These are phyloP conservation scores for Volucella inanis DNA, from an alignment of 2,888 invertebrate genomes.

Conservation along the genomic window DNA sequence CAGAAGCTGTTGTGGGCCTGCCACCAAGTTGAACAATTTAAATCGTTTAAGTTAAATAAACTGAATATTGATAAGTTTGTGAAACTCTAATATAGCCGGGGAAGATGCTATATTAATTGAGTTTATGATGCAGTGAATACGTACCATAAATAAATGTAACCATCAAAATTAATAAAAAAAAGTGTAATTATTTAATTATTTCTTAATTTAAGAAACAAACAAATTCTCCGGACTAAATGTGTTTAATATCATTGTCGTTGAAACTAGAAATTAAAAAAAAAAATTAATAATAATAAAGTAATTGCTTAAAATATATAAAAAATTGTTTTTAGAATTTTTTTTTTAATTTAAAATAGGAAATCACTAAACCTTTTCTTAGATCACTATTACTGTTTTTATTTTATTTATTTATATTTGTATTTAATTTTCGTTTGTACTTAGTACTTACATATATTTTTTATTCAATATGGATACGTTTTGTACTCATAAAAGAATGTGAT, in stretches of 20 bases:
- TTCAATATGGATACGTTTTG: conserved; percentile 58
- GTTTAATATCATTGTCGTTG: conserved; percentile 10
- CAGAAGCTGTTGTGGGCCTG: conserved; percentile 43
- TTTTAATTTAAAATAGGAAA: not conserved
- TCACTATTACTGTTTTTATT: conserved; percentile 14
- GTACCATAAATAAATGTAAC: conserved; percentile 25
- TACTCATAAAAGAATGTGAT: conserved; percentile 65
- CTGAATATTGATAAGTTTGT: conserved; percentile 51
- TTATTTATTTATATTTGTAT: conserved; percentile 58
- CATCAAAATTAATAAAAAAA: conserved; percentile 30
- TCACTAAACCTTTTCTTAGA: conserved; percentile 15
- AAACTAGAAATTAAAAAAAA: not conserved
- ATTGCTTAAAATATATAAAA: not conserved
- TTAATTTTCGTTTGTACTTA: conserved; percentile 51
- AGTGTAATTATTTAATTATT: not conserved
- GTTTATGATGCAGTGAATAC: conserved; percentile 63
- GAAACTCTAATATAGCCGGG: conserved; percentile 82
- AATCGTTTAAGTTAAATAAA: conserved; percentile 68
- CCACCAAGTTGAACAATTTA: conserved; percentile 54
- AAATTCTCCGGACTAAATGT: conserved; percentile 19
- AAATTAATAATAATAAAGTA: conserved; percentile 11
- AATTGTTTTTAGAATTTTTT: conserved; percentile 12
- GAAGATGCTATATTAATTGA: conserved; percentile 82
- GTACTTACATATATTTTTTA: conserved; percentile 41
- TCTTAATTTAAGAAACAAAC: conserved; percentile 1